A percentile compares a stretch with the other conserved stretches of the same genome.
Evolutionary conservation across 2,888 invertebrate genomes (phyloP).

Genomic region (Drosophila monieri): DNA sequence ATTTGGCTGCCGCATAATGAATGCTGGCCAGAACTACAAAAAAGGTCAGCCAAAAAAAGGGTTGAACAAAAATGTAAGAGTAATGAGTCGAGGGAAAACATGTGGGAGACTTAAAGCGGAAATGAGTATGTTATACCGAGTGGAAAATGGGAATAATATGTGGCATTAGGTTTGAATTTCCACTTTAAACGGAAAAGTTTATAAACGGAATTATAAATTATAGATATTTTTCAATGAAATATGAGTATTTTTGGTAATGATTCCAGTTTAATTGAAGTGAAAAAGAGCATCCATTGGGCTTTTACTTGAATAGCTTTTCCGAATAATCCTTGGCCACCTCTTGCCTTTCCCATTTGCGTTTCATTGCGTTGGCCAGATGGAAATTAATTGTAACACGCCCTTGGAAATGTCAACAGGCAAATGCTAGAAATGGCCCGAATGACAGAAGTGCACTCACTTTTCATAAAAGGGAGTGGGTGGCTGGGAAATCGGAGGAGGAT

Average conservation of each 20-base stretch:
- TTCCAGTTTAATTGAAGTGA: neutral
- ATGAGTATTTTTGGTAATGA: neutral
- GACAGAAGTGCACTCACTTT: constrained; percentile 60
- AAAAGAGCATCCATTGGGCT: neutral
- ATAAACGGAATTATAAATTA: neutral
- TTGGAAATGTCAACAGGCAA: constrained; percentile 53
- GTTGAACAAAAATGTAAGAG: constrained; percentile 15
- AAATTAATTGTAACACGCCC: constrained; percentile 63
- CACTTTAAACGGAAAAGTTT: neutral
- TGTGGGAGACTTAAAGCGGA: constrained; percentile 19
- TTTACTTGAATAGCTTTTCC: neutral
- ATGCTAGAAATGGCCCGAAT: constrained; percentile 31
- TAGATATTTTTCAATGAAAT: neutral
- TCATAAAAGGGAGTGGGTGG: constrained; percentile 10
- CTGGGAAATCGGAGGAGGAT: constrained; percentile 5
- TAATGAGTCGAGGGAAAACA: constrained; percentile 36
- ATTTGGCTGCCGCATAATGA: constrained; percentile 36
- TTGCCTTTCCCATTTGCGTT: constrained; percentile 29
- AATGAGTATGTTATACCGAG: constrained; percentile 10
- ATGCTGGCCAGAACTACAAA: constrained; percentile 27
- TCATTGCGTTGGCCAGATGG: constrained; percentile 49
- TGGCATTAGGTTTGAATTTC: neutral
- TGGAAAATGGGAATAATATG: constrained; percentile 11
- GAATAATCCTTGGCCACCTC: constrained; percentile 11
- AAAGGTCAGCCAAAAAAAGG: neutral